Percentiles rank a stretch among this genome's conserved stretches.
Evolutionary conservation across 2,888 invertebrate species (phyloP).

Genomic region (Apoda limacodes): DNA sequence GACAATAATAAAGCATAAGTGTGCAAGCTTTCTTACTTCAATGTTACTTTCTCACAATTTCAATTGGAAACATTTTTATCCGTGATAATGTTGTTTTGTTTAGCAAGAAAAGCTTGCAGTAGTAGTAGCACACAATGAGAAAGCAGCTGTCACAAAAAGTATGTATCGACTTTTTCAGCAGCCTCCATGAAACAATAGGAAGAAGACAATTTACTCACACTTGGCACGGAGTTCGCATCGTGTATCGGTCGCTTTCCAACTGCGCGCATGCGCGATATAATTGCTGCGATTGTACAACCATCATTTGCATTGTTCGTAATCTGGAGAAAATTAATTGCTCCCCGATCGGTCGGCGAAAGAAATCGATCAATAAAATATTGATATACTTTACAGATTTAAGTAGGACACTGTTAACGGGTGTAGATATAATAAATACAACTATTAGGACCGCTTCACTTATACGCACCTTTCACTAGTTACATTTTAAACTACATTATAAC

Average conservation of each 20-base stretch:
- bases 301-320: constrained; percentile 60
- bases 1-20: too few relatives aligned
- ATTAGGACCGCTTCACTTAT: too few relatives aligned
- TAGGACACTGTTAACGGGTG: too few relatives aligned
- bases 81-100: too few relatives aligned
- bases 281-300: constrained; percentile 54
- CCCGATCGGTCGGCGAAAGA: constrained; percentile 42
- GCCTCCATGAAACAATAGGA: constrained; percentile 52
- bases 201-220: constrained; percentile 51
- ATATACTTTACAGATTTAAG: too few relatives aligned
- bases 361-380: constrained; percentile 38
- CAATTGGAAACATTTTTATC: too few relatives aligned
- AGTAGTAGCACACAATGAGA: constrained; percentile 33
- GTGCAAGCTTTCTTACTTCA: not conserved
- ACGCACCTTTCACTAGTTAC: too few relatives aligned
- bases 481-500: too few relatives aligned
- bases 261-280: constrained; percentile 39
- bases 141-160: constrained; percentile 39
- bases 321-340: constrained; percentile 59
- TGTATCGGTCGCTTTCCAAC: constrained; percentile 54
- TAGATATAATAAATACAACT: too few relatives aligned
- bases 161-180: constrained; percentile 35
- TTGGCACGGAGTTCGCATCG: constrained; percentile 37
- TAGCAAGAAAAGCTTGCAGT: too few relatives aligned
- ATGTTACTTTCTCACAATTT: constrained; percentile 2